Evolutionary conservation across 2,888 invertebrate genomes (phyloP).

Genomic region (Scelioninae gen. 1): DNA sequence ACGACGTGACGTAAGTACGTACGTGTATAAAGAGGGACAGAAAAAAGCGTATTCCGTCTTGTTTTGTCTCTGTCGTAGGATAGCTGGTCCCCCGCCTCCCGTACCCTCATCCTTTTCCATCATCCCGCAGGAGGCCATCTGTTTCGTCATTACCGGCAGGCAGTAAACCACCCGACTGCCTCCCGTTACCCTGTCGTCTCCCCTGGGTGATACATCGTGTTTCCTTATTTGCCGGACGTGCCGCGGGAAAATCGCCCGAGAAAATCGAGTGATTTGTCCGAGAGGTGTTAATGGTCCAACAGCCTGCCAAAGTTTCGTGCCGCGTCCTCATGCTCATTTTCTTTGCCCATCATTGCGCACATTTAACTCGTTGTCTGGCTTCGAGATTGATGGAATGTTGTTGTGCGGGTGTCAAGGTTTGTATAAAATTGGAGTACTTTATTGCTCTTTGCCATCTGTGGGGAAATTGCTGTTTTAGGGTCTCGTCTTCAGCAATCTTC

Average conservation of each 20-base stretch:
- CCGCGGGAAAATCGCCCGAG: slow-evolving; percentile 83
- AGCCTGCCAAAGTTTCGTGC: slow-evolving; percentile 44
- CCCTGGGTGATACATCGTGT: slow-evolving; percentile 84
- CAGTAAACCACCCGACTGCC: slow-evolving; percentile 81
- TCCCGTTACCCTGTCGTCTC: slow-evolving; percentile 77
- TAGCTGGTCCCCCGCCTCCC: slow-evolving; percentile 44
- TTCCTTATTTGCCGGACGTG: slow-evolving; percentile 84
- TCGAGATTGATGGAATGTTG: too few relatives aligned
- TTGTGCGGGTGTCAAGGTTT: too few relatives aligned
- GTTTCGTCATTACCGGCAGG: slow-evolving; percentile 84
- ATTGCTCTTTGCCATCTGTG: too few relatives aligned
- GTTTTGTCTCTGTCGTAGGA: slow-evolving; percentile 62
- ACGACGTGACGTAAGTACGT: slow-evolving; percentile 63
- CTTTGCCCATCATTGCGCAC: too few relatives aligned
- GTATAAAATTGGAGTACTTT: too few relatives aligned
- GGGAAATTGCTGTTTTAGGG: too few relatives aligned
- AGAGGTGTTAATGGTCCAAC: slow-evolving; percentile 82
- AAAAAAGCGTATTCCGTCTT: slow-evolving; percentile 30
- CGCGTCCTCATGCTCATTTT: slow-evolving; percentile 42
- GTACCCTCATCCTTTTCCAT: slow-evolving; percentile 59
- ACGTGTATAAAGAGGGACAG: slow-evolving; percentile 55
- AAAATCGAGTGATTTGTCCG: slow-evolving; percentile 85
- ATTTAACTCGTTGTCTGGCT: too few relatives aligned
- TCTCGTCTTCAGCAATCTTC: too few relatives aligned
- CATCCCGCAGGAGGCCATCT: slow-evolving; percentile 82